These are phyloP conservation scores for Camponotus floridanus DNA, from an alignment of 1,140 invertebrate species.

Conservation along the genomic window DNA sequence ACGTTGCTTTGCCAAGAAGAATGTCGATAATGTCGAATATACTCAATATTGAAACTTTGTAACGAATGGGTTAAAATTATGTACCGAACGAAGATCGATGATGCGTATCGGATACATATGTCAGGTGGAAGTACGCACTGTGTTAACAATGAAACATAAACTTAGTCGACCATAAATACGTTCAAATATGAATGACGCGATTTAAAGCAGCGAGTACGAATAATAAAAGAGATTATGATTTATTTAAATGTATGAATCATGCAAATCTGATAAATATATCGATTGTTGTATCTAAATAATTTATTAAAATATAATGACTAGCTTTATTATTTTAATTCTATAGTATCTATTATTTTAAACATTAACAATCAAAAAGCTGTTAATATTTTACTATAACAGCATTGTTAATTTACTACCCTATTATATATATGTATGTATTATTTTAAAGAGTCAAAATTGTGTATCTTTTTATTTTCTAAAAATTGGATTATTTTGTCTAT, in stretches of 20 bases:
- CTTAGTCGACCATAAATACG: constrained; percentile 54
- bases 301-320: not conserved
- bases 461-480: not conserved
- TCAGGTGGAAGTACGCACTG: constrained; percentile 39
- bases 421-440: not conserved
- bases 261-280: constrained; percentile 5
- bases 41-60: constrained; percentile 54
- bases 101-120: constrained; percentile 50
- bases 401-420: not conserved
- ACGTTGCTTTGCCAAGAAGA: not conserved
- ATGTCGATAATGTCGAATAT: constrained; percentile 48
- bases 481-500: not conserved
- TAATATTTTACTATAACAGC: not conserved
- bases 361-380: not conserved
- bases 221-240: constrained; percentile 54
- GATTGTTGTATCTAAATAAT: constrained; percentile 8
- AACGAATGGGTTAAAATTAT: constrained; percentile 61
- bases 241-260: constrained; percentile 33
- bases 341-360: not conserved
- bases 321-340: constrained; percentile 21
- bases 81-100: constrained; percentile 45
- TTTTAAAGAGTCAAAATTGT: not conserved
- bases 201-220: constrained; percentile 5
- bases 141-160: constrained; percentile 62
- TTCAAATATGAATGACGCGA: constrained; percentile 52